Conservation (phyloP, 2,797 vertebrate genomes). For the Silurus aristotelis region DNA sequence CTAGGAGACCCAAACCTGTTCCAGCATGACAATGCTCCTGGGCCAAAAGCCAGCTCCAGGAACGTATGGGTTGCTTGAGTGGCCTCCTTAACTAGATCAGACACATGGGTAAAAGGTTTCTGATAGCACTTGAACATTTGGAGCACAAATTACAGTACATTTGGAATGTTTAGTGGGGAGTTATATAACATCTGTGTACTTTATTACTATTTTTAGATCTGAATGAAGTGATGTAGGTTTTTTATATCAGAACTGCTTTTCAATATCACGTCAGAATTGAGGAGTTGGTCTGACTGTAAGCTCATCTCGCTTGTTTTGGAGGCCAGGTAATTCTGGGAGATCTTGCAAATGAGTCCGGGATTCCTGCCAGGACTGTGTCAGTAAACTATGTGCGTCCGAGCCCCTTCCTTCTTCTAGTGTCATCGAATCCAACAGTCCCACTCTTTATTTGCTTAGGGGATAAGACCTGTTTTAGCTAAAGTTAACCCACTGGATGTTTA, state of each 20-base stretch:
- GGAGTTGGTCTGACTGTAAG: background rate
- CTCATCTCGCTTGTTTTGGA: background rate
- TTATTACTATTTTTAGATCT: no score
- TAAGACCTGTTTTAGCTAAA: background rate
- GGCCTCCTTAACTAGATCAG: no score
- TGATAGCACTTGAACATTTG: background rate
- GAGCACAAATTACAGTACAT: background rate
- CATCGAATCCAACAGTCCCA: background rate
- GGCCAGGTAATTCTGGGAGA: background rate
- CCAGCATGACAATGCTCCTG: no score
- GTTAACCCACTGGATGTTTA: background rate
- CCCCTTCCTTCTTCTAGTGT: no score
- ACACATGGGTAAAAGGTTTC: background rate
- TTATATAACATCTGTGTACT: background rate
- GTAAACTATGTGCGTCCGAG: no score
- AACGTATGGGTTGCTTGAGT: no score
- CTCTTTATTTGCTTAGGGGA: background rate
- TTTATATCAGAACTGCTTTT: background rate
- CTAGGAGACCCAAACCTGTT: no score
- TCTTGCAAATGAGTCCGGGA: background rate
- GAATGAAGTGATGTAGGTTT: background rate
- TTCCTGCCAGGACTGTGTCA: background rate
- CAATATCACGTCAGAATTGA: background rate
- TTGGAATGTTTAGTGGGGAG: background rate
- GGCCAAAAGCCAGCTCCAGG: no score